Base-by-base conservation (phyloP, 2,797 vertebrate genomes). In the Yasuhikotakia modesta region DNA sequence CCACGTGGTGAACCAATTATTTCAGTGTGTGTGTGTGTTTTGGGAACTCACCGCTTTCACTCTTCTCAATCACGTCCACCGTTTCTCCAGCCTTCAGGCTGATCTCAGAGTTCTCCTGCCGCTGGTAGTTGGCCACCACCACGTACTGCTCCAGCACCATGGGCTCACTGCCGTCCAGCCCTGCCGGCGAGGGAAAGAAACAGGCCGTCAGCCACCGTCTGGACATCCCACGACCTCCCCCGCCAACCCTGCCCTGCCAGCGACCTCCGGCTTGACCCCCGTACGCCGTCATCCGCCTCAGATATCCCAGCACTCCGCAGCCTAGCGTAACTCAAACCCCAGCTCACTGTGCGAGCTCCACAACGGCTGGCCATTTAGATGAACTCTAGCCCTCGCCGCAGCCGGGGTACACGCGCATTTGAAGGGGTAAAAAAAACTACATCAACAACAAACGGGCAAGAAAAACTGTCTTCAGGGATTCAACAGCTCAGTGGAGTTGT, bases 101-200 rank as follows among this genome's bases (percentile, higher is more conserved):
- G 90, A 99, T 97, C 91, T 99, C 97, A 0, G 97, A 97, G 89
- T 97, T 98, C 88, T 99, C 97, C 85, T 99, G 97, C 88, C 97
- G 94, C 90, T 98, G 96, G 85, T 99, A 99, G 93, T 94, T 98
- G 91, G 97, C 97, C 88, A 99, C 97, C 71, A 97, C 97, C 91
- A 98, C 94, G 78, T 96, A 99, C 92, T 99, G 97, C 90, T 99
- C 97, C 95, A 99, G 94, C 92, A 99, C 96, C 96, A 99, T 98
- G 89, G 96, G 95, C 91, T 99, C 97, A 78, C 94, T 93, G 88
- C 93, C 94, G 92, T 99, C 97, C 88, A 96, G 92, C 93, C 96
- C 96, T 98, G 95, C 67, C 13, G 74, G 92, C 83, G 96, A 94
- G 92, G 95, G 95, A 94, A 98, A 96, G 94, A 98, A 96, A 95